These are phyloP conservation scores for Spisula subtruncata DNA, from an alignment of 2,888 invertebrate genomes.

Conservation along the genomic window DNA sequence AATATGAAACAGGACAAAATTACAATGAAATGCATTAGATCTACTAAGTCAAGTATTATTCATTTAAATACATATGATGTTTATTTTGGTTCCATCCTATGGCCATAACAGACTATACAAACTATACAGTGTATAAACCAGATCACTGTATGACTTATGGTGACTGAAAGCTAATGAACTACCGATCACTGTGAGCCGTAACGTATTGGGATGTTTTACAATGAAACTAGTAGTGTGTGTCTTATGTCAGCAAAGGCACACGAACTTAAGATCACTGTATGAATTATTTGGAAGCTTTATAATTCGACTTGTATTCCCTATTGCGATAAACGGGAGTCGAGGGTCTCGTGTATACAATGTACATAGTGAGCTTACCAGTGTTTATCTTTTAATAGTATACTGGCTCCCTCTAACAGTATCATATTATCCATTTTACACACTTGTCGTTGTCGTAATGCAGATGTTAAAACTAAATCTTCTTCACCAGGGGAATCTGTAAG, in stretches of 20 bases:
- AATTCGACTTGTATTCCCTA: background rate
- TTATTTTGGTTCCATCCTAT: background rate
- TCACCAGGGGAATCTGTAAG: constrained; percentile 48
- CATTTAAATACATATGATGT: background rate
- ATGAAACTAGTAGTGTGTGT: too few species aligned
- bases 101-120: background rate
- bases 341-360: background rate
- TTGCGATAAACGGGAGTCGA: background rate
- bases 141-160: background rate
- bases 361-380: constrained; percentile 65
- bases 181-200: too few species aligned
- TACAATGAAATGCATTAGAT: background rate
- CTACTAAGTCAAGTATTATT: too few species aligned
- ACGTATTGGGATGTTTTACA: too few species aligned
- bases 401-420: constrained; percentile 72
- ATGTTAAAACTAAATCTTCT: constrained; percentile 46
- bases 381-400: constrained; percentile 67
- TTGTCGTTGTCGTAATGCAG: constrained; percentile 53
- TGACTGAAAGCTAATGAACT: background rate
- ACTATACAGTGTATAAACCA: background rate
- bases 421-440: constrained; percentile 72
- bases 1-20: background rate
- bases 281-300: too few species aligned
- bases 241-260: too few species aligned
- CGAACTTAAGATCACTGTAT: too few species aligned